phyloP scores from a whole-genome alignment of 2,888 invertebrate genomes.

The Caenorhabditis sp. region DNA sequence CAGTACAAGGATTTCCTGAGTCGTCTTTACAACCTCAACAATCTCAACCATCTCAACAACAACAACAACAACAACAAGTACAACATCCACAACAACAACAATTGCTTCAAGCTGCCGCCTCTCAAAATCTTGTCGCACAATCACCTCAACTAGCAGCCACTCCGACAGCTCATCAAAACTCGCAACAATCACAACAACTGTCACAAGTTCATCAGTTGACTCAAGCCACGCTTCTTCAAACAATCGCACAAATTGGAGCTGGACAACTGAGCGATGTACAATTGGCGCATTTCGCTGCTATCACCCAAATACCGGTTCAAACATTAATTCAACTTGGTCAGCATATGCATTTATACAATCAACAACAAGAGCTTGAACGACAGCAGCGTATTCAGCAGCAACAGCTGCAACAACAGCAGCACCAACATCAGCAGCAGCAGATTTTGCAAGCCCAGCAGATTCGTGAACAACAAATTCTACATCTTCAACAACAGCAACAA shows the following conservation, averaged over 20 bases:
- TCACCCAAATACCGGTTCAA: background rate
- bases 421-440: conserved; percentile 6
- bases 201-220: background rate
- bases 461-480: background rate
- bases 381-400: background rate
- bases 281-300: background rate
- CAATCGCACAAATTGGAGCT: background rate
- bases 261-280: background rate
- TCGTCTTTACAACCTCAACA: background rate
- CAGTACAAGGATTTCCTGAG: background rate
- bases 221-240: background rate
- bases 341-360: background rate
- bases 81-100: no score
- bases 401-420: conserved; percentile 16
- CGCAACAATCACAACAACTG: background rate
- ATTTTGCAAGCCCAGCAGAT: background rate
- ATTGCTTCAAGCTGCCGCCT: background rate
- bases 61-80: conserved; percentile 5
- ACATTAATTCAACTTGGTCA: background rate
- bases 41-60: conserved; percentile 1
- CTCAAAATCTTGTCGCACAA: background rate
- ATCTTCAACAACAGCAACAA: background rate
- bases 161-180: no score
- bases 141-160: background rate
- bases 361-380: conserved; percentile 1